A percentile compares a stretch with the other conserved stretches of the same genome.
These are phyloP conservation scores for Tauraco hartlaubi DNA, from an alignment of 2,797 vertebrate species.

Conservation along the genomic window DNA sequence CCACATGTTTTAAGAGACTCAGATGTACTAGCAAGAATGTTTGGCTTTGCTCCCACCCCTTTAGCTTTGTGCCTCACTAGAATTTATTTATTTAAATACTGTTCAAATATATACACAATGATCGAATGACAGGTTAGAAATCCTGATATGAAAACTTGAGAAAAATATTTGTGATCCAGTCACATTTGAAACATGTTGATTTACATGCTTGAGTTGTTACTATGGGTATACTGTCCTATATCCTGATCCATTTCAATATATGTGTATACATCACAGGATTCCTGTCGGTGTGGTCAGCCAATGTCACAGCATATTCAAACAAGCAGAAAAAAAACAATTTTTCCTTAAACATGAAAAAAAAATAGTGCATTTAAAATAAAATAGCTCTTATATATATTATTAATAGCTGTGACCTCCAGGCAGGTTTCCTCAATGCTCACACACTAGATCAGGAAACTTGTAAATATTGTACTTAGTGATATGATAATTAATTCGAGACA, in stretches of 20 bases:
- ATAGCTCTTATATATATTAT: neutral
- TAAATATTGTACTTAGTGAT: neutral
- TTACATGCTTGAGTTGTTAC: neutral
- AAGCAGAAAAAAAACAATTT: neutral
- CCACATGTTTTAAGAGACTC: neutral
- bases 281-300: neutral
- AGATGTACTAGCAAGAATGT: neutral
- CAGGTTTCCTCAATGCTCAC: neutral
- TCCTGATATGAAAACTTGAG: neutral
- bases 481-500: neutral
- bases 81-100: neutral
- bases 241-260: neutral
- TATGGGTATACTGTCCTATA: neutral
- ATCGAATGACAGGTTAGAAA: neutral
- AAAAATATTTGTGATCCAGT: neutral
- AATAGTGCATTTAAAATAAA: neutral
- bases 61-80: neutral
- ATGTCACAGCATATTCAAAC: neutral
- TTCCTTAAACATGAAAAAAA: neutral
- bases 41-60: neutral
- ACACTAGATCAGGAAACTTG: neutral
- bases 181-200: neutral
- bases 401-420: neutral
- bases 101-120: neutral
- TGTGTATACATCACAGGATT: neutral